Base-by-base conservation (phyloP, 2,888 invertebrate genomes). In the Oxytorus armatus region DNA sequence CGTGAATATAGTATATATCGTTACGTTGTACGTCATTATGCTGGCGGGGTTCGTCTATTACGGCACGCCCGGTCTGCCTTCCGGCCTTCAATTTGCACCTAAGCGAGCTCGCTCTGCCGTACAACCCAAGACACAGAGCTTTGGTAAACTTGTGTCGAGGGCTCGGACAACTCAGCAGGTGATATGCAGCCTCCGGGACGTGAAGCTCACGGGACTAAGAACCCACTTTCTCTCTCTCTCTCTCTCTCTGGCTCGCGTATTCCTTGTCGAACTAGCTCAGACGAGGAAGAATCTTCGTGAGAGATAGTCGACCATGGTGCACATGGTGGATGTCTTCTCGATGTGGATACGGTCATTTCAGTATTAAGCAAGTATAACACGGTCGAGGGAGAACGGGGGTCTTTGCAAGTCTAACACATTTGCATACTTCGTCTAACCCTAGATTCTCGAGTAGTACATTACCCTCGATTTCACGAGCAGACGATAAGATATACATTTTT, bases 11-110 rank as follows among this genome's bases (percentile, higher is more conserved):
- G 44, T 66, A 73, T 78, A 69, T 79, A 79, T 81, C 77, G 70
- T 55, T 73, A 73, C 63, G 68, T 68, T 77, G 73, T 74, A 72
- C 80, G 80, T 73, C 77, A 80, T 77, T 73, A 77, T 53, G 44
- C 77, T 63, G 68, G 49, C 49, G 53, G 63, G 53, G 72, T 68
- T 68, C 66, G 72, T 69, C 57, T 81, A 73, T 77, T 79, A 81
- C 63, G 68, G 76, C 72, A 75, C 68, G 77, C 76, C 65, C 55
- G 80, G 73, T 61, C 57, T 73, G 66, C 79, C 77, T 77, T 79
- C 77, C 82, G 75, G 84, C 82, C 83, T 85, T 81, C 86, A 86
- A 85, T 86, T 86, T 86, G 84, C 85, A 84, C 83, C 82, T 72
- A 78, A 84, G 86, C 80, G 79, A 86, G 82, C 80, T 84, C 84